Conservation (phyloP, 1,140 invertebrate species). For the Platorchestia sp. region DNA sequence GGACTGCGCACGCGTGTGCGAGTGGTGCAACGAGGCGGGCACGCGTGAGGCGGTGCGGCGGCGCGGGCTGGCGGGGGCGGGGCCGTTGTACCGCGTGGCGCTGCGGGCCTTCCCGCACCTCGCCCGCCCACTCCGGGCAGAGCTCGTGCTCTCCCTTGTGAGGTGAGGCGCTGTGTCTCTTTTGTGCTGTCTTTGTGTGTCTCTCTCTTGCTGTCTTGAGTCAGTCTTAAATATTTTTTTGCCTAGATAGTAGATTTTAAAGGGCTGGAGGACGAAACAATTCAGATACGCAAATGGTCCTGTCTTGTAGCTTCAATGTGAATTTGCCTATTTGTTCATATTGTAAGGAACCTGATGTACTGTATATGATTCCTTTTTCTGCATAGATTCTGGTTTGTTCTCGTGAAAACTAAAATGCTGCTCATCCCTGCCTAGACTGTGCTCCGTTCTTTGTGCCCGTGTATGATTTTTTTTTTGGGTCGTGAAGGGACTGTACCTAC, state of each 20-base stretch:
- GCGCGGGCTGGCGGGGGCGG: background rate
- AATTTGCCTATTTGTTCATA: background rate
- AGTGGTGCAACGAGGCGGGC: background rate
- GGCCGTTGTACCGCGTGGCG: background rate
- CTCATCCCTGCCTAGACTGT: too few species aligned
- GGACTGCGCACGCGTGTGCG: slow-evolving; percentile 20
- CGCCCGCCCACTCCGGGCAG: background rate
- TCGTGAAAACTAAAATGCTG: too few species aligned
- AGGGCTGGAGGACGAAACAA: too few species aligned
- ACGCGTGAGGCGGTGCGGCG: background rate
- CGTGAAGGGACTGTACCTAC: too few species aligned
- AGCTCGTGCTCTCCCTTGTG: background rate
- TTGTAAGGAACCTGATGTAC: background rate
- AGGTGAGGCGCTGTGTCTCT: background rate
- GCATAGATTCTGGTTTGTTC: too few species aligned
- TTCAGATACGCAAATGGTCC: background rate
- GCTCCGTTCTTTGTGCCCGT: too few species aligned
- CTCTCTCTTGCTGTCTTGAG: background rate
- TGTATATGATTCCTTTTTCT: too few species aligned
- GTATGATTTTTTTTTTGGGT: too few species aligned
- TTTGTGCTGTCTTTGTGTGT: too few species aligned
- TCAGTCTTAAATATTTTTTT: background rate
- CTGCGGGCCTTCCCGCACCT: background rate
- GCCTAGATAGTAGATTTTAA: too few species aligned
- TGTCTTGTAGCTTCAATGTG: background rate